Percentiles rank a stretch among this genome's conserved stretches.
Conservation (phyloP, 2,888 invertebrate genomes). For the Chymomyza procnemis region DNA sequence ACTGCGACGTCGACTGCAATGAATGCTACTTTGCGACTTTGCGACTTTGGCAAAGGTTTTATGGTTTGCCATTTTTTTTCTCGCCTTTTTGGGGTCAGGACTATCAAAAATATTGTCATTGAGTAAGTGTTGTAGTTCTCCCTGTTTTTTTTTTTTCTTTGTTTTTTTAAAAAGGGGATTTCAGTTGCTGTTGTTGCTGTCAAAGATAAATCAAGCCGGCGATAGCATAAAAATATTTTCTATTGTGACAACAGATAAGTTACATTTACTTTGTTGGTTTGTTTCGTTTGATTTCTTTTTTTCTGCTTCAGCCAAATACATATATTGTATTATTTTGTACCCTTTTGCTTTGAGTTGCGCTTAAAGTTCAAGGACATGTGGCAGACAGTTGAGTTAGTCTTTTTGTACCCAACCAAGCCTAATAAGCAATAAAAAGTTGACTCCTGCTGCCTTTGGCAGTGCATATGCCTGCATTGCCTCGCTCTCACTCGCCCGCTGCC, state of each 20-base stretch:
- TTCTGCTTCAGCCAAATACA: no score
- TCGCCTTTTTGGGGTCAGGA: constrained; percentile 59
- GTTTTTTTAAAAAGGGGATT: neutral
- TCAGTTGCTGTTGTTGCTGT: neutral
- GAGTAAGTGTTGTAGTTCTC: neutral
- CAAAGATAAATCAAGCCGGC: neutral
- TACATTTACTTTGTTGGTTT: constrained; percentile 3
- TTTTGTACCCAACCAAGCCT: no score
- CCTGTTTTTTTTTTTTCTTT: no score
- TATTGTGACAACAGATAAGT: constrained; percentile 11
- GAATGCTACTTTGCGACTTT: neutral
- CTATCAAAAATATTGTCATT: constrained; percentile 46
- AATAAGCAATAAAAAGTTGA: no score
- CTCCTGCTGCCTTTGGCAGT: no score
- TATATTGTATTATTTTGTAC: no score
- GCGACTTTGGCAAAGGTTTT: constrained; percentile 24
- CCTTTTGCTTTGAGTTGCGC: no score
- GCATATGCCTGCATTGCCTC: no score
- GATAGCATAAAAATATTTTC: constrained; percentile 6
- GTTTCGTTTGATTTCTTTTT: no score
- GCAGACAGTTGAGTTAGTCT: no score
- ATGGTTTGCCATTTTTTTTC: constrained; percentile 39
- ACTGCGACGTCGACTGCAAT: neutral
- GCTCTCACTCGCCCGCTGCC: no score
- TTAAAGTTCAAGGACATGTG: no score